Percentiles rank a stretch among this genome's conserved stretches.
phyloP scores from a whole-genome alignment of 2,113 vertebrate species.

The Apodemus speciosus region DNA sequence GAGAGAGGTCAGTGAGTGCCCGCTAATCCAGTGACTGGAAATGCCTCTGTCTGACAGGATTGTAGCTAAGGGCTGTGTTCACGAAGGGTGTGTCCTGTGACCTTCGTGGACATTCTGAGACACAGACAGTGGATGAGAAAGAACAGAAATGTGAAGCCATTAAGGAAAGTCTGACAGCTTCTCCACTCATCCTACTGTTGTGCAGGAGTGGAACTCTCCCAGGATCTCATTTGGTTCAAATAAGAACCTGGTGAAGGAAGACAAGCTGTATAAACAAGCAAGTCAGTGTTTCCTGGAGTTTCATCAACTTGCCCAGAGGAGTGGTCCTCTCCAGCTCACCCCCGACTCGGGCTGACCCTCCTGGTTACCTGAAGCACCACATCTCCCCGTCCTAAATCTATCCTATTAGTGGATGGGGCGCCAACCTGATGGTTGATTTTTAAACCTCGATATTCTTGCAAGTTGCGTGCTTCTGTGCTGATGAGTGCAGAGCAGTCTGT shows the following conservation, averaged over 20 bases:
- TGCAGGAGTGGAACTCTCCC: neutral
- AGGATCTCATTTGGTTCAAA: constrained; percentile 45
- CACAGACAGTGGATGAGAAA: neutral
- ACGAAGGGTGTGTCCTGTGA: rapidly evolving
- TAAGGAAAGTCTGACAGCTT: neutral
- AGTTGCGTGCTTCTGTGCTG: neutral
- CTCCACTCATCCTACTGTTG: neutral
- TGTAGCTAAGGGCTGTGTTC: neutral
- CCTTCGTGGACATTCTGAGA: neutral
- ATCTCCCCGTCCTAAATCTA: neutral
- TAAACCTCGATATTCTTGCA: neutral
- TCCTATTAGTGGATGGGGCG: neutral
- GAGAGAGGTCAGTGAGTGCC: constrained; percentile 1
- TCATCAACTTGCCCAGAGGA: neutral
- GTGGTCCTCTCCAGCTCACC: neutral
- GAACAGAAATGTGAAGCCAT: neutral
- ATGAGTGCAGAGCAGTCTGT: no score
- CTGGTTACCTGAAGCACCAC: neutral
- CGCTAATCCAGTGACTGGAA: neutral
- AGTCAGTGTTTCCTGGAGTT: neutral
- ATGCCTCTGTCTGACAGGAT: neutral
- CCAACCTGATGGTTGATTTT: neutral
- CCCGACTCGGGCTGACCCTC: neutral
- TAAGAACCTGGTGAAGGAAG: neutral
- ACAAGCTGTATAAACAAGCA: constrained; percentile 20